Conservation (phyloP, 2,797 vertebrate genomes). For the Poeciliopsis gracilis region DNA sequence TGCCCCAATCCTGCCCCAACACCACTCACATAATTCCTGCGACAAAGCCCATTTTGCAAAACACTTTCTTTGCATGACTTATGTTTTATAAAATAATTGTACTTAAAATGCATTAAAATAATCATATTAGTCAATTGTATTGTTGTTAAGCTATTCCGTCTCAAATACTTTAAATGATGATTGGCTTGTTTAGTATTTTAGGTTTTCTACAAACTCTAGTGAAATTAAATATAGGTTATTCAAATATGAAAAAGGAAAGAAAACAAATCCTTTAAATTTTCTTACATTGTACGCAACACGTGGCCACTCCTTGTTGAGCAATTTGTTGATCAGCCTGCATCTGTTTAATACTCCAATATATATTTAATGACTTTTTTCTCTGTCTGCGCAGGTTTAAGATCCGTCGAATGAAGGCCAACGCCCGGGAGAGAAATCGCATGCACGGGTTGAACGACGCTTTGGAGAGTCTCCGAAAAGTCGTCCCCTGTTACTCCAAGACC, state of each 20-base stretch:
- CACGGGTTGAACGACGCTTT: slow-evolving; percentile 98
- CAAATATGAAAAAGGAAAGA: not conserved
- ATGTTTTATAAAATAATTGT: not conserved
- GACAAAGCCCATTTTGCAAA: not conserved
- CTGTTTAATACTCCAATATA: not conserved
- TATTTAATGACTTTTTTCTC: not conserved
- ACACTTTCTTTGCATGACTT: not conserved
- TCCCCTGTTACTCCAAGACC: slow-evolving; percentile 98
- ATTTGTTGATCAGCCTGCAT: not conserved
- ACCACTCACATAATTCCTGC: not conserved
- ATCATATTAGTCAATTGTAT: not conserved
- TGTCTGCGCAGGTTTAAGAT: slow-evolving; percentile 85
- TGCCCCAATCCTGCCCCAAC: not conserved
- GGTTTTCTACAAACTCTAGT: not conserved
- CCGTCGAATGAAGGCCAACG: slow-evolving; percentile 96
- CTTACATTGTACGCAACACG: not conserved
- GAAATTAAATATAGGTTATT: not conserved
- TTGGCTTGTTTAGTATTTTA: not conserved
- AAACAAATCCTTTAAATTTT: not conserved
- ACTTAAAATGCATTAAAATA: not conserved
- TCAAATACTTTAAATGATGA: not conserved
- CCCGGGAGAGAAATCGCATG: slow-evolving; percentile 98
- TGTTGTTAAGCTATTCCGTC: not conserved
- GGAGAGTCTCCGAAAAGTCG: slow-evolving; percentile 96
- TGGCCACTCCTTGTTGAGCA: not conserved